phyloP scores from a whole-genome alignment of 2,113 vertebrate genomes.

The Saguinus imperator region DNA sequence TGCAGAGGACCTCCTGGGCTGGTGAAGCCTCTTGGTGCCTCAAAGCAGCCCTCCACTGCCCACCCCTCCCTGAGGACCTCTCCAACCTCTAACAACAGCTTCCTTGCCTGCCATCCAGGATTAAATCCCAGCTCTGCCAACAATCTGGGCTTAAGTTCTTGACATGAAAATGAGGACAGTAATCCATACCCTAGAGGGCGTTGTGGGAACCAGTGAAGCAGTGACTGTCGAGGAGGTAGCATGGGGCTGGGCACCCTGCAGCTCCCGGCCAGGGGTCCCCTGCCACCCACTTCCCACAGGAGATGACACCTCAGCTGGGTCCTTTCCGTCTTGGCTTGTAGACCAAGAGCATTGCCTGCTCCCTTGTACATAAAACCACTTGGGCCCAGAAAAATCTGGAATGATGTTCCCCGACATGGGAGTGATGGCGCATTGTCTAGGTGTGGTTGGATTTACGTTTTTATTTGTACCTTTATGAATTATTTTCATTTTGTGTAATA shows the following conservation, averaged over 20 bases:
- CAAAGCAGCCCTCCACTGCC: fast-evolving
- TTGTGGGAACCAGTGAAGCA: fast-evolving
- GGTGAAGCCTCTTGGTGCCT: neutral
- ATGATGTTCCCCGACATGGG: too few relatives aligned
- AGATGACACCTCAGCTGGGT: fast-evolving
- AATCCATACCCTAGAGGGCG: fast-evolving
- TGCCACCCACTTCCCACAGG: too few relatives aligned
- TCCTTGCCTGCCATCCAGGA: neutral
- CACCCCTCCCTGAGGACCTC: neutral
- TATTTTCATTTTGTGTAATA: neutral
- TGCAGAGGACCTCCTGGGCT: fast-evolving
- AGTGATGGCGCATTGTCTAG: neutral
- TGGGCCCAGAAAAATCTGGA: neutral
- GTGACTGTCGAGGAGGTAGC: fast-evolving
- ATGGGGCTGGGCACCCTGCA: neutral
- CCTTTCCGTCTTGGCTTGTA: neutral
- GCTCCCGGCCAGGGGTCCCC: neutral
- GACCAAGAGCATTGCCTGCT: fast-evolving
- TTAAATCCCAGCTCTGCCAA: neutral
- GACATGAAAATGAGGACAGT: fast-evolving
- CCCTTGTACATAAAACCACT: neutral
- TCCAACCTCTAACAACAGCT: too few relatives aligned
- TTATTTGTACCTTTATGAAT: neutral
- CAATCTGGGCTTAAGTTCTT: neutral
- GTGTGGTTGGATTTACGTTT: neutral